A percentile compares a stretch with the other conserved stretches of the same genome.
phyloP scores from a whole-genome alignment of 2,888 invertebrate species.

The Drosophila austrosaltans region DNA sequence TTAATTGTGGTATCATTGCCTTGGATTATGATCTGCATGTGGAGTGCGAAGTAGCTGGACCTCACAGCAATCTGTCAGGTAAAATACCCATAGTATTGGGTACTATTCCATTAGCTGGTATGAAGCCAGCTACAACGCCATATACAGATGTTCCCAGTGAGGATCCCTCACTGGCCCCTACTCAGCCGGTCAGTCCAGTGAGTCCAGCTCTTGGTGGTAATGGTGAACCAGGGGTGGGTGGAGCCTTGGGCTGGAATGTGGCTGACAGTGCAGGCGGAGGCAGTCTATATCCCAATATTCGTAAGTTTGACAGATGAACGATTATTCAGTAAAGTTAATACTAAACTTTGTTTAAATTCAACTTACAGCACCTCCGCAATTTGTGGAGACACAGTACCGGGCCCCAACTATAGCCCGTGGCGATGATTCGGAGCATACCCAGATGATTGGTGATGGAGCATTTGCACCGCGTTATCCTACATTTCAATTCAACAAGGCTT shows the following conservation, averaged over 20 bases:
- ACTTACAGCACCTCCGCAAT: constrained; percentile 87
- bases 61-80: constrained; percentile 87
- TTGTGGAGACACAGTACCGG: constrained; percentile 86
- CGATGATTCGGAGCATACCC: constrained; percentile 86
- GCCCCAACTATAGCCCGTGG: constrained; percentile 87
- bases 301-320: constrained; percentile 82
- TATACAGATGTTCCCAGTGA: constrained; percentile 81
- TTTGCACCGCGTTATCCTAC: constrained; percentile 87
- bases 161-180: constrained; percentile 82
- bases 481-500: constrained; percentile 85
- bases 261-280: constrained; percentile 80
- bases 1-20: constrained; percentile 90
- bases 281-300: constrained; percentile 84
- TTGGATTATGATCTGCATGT: constrained; percentile 90
- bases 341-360: background rate
- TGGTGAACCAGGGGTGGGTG: constrained; percentile 71
- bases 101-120: constrained; percentile 88
- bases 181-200: constrained; percentile 83
- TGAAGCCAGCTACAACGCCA: constrained; percentile 82
- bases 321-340: too few species aligned
- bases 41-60: constrained; percentile 87
- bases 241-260: constrained; percentile 83
- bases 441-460: constrained; percentile 84
- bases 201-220: constrained; percentile 79
- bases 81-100: constrained; percentile 89